Evolutionary conservation across 1,140 invertebrate species (phyloP).

Genomic region (Tetramorium alpestre): DNA sequence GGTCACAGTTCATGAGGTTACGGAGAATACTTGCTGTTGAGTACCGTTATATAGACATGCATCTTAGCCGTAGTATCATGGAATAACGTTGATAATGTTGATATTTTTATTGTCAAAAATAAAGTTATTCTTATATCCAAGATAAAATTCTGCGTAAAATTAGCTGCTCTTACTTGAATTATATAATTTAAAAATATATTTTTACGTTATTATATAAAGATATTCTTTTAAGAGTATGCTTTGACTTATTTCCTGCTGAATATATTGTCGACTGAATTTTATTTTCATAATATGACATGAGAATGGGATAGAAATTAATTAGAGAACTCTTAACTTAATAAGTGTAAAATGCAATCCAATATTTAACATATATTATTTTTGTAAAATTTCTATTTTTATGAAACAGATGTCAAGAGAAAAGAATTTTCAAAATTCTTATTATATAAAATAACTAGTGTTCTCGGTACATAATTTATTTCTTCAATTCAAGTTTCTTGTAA

Average conservation of each 20-base stretch:
- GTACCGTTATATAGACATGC: conserved; percentile 58
- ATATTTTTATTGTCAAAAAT: neutral
- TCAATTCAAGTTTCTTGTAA: neutral
- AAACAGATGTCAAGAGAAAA: neutral
- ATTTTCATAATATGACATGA: neutral
- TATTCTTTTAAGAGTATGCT: neutral
- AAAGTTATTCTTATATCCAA: neutral
- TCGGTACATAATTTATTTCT: neutral
- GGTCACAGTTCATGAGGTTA: conserved; percentile 70
- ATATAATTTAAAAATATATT: neutral
- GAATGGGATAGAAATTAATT: neutral
- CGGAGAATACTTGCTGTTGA: conserved; percentile 39
- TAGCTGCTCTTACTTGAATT: neutral
- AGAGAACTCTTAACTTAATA: neutral
- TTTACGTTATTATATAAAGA: neutral
- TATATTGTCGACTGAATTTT: neutral
- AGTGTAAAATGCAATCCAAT: neutral
- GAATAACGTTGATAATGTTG: conserved; percentile 34
- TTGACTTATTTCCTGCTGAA: neutral
- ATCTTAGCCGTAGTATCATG: conserved; percentile 2
- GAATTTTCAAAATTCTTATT: neutral
- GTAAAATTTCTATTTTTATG: neutral
- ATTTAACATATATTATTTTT: neutral
- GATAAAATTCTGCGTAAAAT: neutral
- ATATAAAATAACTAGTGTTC: neutral